A percentile compares a stretch with the other conserved stretches of the same genome.
phyloP scores from a whole-genome alignment of 30 jellyfish, hydroid and myxozoan genomes.

The Morbakka virulenta region DNA sequence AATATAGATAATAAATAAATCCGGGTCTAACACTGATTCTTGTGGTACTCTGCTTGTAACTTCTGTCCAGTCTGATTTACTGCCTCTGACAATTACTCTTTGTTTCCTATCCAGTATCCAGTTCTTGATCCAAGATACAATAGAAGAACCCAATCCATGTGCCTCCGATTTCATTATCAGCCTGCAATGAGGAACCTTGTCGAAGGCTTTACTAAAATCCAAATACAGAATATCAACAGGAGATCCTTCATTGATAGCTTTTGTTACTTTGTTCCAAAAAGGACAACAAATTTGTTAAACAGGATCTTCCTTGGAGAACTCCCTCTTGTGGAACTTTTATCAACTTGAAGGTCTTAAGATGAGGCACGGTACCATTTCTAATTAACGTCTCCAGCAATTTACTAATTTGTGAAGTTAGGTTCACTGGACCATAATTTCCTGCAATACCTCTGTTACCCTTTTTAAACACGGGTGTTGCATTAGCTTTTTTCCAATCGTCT shows the following conservation, averaged over 20 bases:
- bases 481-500: too few relatives aligned
- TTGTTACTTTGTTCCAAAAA: neutral
- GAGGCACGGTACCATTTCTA: neutral
- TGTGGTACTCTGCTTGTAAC: neutral
- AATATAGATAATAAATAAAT: too few relatives aligned
- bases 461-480: too few relatives aligned
- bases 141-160: neutral
- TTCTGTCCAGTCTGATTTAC: too few relatives aligned
- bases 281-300: neutral
- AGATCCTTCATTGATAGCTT: neutral
- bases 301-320: neutral
- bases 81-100: too few relatives aligned
- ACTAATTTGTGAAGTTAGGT: too few relatives aligned
- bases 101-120: neutral
- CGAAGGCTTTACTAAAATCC: too few relatives aligned
- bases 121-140: neutral
- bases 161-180: neutral
- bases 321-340: neutral
- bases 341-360: neutral
- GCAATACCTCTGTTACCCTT: too few relatives aligned
- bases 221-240: neutral
- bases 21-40: neutral
- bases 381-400: too few relatives aligned
- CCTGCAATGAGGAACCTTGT: neutral
- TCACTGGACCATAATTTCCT: too few relatives aligned